Evolutionary conservation across 1,140 invertebrate species (phyloP).

Genomic region (Chelonus insularis): DNA sequence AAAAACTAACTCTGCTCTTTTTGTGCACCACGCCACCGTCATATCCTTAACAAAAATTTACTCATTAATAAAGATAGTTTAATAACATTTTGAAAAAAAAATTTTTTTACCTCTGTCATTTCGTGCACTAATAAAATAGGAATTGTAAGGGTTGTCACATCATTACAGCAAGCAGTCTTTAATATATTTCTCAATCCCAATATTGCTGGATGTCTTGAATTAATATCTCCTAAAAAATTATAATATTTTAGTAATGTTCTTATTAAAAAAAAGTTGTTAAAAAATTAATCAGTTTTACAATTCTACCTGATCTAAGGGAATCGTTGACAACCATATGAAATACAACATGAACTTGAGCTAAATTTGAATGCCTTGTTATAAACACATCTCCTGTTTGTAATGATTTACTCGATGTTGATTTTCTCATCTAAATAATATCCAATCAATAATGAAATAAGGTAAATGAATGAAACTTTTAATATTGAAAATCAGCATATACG

Average conservation of each 20-base stretch:
- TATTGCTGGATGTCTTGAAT: slow-evolving; percentile 94
- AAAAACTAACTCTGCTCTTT: slow-evolving; percentile 93
- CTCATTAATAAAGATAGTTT: background rate
- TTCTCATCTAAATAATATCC: slow-evolving; percentile 42
- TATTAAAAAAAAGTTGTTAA: slow-evolving; percentile 14
- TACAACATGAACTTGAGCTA: slow-evolving; percentile 90
- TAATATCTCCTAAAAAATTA: slow-evolving; percentile 74
- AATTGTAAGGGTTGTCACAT: slow-evolving; percentile 90
- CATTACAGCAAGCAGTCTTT: slow-evolving; percentile 90
- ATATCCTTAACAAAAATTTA: slow-evolving; percentile 72
- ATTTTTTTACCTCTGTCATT: slow-evolving; percentile 79
- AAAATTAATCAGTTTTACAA: slow-evolving; percentile 3
- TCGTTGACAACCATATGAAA: slow-evolving; percentile 93
- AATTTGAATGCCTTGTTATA: slow-evolving; percentile 93
- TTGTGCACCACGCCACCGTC: slow-evolving; percentile 95
- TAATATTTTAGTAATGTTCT: slow-evolving; percentile 19
- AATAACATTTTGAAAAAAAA: background rate
- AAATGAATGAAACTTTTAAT: background rate
- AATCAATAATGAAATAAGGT: background rate
- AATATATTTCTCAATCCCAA: slow-evolving; percentile 92
- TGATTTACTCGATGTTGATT: slow-evolving; percentile 57
- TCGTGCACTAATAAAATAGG: slow-evolving; percentile 91
- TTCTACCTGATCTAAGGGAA: slow-evolving; percentile 64
- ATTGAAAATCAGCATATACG: background rate
- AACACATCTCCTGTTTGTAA: slow-evolving; percentile 90